phyloP scores from a whole-genome alignment of 2,888 invertebrate genomes.

The Agrypnus murinus region DNA sequence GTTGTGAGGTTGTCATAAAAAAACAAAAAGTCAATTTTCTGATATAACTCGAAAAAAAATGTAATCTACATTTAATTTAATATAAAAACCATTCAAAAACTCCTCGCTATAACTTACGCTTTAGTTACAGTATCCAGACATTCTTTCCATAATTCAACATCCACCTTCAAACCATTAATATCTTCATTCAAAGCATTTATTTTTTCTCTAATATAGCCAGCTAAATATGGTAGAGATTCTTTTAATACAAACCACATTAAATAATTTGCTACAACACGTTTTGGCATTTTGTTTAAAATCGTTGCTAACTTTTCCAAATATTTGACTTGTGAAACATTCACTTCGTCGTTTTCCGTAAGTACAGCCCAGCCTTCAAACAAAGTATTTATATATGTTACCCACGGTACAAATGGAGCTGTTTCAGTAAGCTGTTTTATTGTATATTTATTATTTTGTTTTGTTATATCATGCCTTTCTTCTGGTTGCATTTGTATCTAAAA shows the following conservation, averaged over 20 bases:
- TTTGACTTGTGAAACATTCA: background rate
- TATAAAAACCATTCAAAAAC: too few species aligned
- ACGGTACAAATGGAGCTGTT: conserved; percentile 10
- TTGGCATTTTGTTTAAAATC: conserved; percentile 5
- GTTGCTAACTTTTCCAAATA: background rate
- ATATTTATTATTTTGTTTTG: conserved; percentile 2
- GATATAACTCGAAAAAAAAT: too few species aligned
- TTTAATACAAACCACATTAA: conserved; percentile 18
- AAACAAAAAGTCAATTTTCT: too few species aligned
- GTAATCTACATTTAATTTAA: too few species aligned
- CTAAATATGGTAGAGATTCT: conserved; percentile 6
- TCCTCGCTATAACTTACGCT: conserved; percentile 26
- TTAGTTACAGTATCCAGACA: conserved; percentile 5
- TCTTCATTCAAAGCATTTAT: background rate
- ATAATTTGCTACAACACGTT: conserved; percentile 1
- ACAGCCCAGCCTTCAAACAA: background rate
- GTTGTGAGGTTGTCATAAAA: too few species aligned
- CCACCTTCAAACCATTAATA: background rate
- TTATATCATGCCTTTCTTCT: background rate
- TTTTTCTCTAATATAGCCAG: conserved; percentile 1
- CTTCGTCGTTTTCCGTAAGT: background rate
- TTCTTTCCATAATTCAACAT: conserved; percentile 4
- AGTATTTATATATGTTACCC: conserved; percentile 12
- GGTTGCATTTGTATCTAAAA: conserved; percentile 3
- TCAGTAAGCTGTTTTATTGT: background rate